Conservation (phyloP, 2,113 vertebrate genomes). For the Rhynchopsitta pachyrhyncha region DNA sequence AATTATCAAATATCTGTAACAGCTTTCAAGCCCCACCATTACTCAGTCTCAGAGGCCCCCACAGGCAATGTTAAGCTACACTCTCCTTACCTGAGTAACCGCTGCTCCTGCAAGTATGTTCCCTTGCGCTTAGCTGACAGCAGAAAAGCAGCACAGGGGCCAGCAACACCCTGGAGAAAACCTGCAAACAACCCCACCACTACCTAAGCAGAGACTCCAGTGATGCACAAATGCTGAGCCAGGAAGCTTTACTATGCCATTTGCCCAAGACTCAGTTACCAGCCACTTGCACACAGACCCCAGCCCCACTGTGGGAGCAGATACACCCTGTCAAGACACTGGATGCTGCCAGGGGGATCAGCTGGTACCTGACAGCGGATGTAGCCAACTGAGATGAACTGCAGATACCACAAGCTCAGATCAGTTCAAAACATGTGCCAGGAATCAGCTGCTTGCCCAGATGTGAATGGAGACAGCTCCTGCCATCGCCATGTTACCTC, state of each 20-base stretch:
- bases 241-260: fast-evolving
- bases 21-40: constrained; percentile 54
- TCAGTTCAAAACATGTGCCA: neutral
- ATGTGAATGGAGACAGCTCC: neutral
- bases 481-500: neutral
- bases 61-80: neutral
- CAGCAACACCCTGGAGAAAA: neutral
- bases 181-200: neutral
- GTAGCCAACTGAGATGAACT: neutral
- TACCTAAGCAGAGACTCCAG: neutral
- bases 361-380: neutral
- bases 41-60: constrained; percentile 29
- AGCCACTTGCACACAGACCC: fast-evolving
- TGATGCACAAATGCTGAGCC: fast-evolving
- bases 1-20: constrained; percentile 68
- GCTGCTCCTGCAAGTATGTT: neutral
- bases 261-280: neutral
- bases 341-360: neutral
- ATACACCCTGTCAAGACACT: neutral
- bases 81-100: constrained; percentile 42
- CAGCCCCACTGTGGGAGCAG: fast-evolving
- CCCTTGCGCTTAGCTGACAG: neutral
- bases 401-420: fast-evolving
- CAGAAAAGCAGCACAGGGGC: neutral
- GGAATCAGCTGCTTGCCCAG: neutral